Evolutionary conservation across 2,888 invertebrate genomes (phyloP), one percentile per base, ranked within the genome.

Genomic region (Eupithecia dodoneata): DNA sequence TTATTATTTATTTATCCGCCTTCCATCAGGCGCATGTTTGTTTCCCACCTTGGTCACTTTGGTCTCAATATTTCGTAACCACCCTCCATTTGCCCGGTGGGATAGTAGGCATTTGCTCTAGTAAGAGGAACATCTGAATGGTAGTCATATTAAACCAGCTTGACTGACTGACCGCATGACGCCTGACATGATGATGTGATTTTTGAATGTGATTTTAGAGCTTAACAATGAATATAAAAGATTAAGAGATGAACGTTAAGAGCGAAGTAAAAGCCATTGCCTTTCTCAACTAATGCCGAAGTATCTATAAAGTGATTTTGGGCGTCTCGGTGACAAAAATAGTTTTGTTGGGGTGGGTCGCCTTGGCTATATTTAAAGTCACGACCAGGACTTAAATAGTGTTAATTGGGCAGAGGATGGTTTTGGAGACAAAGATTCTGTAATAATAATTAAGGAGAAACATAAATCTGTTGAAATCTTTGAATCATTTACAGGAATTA

Each of bases 321-420:
- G 85, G 82, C 79, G 81, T 78, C 85, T 74, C 81, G 82, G 65
- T 15, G 83, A 83, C 85, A 76, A 76, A 88, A 91, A 91, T 91
- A 91, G 86, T 83, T 78, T 78, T 78, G 49, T 75, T 87, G 75
- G 91, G 91, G 91, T 88, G 91, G 88, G 88, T 89, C 84, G 85
- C 76, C 83, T 79, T 42, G 66, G 79, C 71, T 79, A 84, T 86
- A 86, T 85, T 85, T 86, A 86, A 87, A 82, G 84, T 85, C 86
- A 84, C 85, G 81, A 70, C 75, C 70, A 80, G 76, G 74, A 80
- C 80, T 78, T 71, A 76, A 80, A 76, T 73, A 76, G 63, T 66
- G 73, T 47, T 73, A 72, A 72, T 65, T 71, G 67, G 80, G 18
- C 70, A 30, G 10, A 49, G 13, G 47, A 70, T 47, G 18, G 70